phyloP scores from a whole-genome alignment of 1,140 invertebrate genomes.

The Geopemphigus sp. region DNA sequence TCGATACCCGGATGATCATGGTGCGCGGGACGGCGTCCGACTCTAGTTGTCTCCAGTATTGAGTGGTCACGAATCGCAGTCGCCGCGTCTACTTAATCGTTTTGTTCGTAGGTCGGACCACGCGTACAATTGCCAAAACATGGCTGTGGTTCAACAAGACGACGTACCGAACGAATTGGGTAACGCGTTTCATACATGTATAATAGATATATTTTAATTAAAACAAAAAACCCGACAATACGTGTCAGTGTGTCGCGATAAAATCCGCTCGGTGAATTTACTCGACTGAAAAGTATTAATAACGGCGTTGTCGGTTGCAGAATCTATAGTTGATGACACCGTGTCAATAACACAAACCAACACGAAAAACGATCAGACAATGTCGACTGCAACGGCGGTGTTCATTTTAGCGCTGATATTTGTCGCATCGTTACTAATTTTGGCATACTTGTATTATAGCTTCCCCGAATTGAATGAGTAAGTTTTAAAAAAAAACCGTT shows the following conservation, averaged over 20 bases:
- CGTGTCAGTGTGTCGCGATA: no score
- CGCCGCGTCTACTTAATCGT: no score
- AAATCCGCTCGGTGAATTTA: no score
- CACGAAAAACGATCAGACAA: not conserved
- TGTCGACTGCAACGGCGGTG: constrained; percentile 53
- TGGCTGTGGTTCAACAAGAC: constrained; percentile 14
- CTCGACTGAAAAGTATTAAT: constrained; percentile 3
- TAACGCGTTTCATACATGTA: no score
- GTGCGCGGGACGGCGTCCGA: no score
- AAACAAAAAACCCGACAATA: no score
- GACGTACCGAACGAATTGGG: not conserved
- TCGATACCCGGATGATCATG: no score
- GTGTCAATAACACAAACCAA: not conserved
- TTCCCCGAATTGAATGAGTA: constrained; percentile 81
- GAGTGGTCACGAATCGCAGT: no score
- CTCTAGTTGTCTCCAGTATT: no score
- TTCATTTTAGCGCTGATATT: constrained; percentile 61
- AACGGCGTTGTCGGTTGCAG: constrained; percentile 5
- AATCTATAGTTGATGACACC: not conserved
- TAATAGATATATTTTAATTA: no score
- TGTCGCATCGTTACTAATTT: constrained; percentile 61
- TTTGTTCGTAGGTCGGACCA: no score
- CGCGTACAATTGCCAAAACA: no score
- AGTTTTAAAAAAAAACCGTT: constrained; percentile 58
- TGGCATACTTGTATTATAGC: constrained; percentile 69